Evolutionary conservation across 2,888 invertebrate genomes (phyloP).

Genomic region (Drosophila nr. medialis): DNA sequence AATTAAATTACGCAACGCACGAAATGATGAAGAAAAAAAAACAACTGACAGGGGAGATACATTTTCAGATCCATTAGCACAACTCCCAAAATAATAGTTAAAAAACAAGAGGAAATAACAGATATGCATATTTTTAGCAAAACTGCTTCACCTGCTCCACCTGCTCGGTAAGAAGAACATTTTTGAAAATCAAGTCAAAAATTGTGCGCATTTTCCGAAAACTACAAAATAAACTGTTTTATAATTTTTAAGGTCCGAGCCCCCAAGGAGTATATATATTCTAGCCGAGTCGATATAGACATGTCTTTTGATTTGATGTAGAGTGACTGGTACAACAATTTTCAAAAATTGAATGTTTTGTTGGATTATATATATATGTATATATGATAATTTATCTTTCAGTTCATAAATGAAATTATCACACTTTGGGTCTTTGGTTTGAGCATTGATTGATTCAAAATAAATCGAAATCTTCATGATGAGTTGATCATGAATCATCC

Average conservation of each 20-base stretch:
- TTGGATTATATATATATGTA: neutral
- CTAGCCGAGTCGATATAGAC: neutral
- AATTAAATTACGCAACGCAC: constrained; percentile 68
- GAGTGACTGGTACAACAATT: neutral
- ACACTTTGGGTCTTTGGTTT: neutral
- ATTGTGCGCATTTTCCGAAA: neutral
- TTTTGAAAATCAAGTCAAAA: neutral
- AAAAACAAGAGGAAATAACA: neutral
- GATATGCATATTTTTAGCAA: too few species aligned
- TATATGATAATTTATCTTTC: too few species aligned
- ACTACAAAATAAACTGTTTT: neutral
- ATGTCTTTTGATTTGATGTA: too few species aligned
- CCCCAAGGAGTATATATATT: neutral
- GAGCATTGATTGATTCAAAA: neutral
- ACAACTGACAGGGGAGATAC: neutral
- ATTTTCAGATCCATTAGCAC: constrained; percentile 27
- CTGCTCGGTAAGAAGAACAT: neutral
- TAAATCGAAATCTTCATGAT: neutral
- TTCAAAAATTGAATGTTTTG: neutral
- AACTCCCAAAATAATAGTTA: neutral
- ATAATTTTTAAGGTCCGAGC: neutral
- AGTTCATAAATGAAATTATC: neutral
- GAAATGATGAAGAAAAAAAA: constrained; percentile 7
- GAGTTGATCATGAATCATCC: neutral
- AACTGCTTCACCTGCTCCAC: neutral